A percentile compares a stretch with the other conserved stretches of the same genome.
Evolutionary conservation across 2,888 invertebrate genomes (phyloP).

Genomic region (Polyommatus iphigenia): DNA sequence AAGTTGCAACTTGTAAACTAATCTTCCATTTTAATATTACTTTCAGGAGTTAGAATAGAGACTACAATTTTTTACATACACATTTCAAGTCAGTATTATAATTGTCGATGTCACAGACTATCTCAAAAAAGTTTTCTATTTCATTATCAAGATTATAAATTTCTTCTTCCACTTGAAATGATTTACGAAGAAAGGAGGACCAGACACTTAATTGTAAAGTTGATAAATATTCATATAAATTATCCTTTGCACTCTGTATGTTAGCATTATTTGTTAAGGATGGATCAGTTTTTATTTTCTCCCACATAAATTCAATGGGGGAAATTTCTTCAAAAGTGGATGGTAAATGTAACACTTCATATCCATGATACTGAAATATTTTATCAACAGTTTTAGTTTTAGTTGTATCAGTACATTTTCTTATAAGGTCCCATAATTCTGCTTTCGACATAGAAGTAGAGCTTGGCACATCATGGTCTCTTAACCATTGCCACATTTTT

Average conservation of each 20-base stretch:
- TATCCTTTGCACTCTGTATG: constrained; percentile 36
- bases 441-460: constrained; percentile 50
- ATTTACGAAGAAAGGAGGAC: constrained; percentile 39
- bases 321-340: constrained; percentile 49
- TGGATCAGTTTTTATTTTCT: constrained; percentile 36
- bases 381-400: constrained; percentile 47
- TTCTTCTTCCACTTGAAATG: constrained; percentile 25
- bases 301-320: constrained; percentile 52
- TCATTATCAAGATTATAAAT: constrained; percentile 45
- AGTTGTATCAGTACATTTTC: constrained; percentile 42
- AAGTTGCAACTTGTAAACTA: neutral
- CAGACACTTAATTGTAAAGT: constrained; percentile 39
- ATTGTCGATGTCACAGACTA: constrained; percentile 29
- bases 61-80: neutral
- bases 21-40: neutral
- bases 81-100: constrained; percentile 31
- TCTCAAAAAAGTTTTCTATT: constrained; percentile 32
- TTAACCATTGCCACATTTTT: constrained; percentile 54
- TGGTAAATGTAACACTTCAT: constrained; percentile 54
- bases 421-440: constrained; percentile 53
- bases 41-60: neutral
- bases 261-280: neutral
- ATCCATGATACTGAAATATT: constrained; percentile 52
- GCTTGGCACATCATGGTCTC: constrained; percentile 52
- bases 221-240: constrained; percentile 33